These are phyloP conservation scores for Akabosia matsudoensis DNA, from an alignment of 1,140 invertebrate genomes.

Conservation along the genomic window DNA sequence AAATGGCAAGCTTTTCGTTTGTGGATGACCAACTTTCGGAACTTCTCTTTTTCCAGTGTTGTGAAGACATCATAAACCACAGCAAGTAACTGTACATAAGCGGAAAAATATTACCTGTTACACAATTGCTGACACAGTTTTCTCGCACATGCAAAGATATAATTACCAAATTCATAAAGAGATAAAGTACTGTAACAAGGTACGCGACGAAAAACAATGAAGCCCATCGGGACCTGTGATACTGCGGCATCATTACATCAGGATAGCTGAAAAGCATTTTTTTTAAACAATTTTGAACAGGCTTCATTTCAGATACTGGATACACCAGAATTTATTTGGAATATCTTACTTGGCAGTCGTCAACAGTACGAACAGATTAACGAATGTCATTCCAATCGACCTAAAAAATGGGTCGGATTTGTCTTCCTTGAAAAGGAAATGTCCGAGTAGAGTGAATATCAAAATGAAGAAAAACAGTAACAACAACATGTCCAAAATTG, in stretches of 20 bases:
- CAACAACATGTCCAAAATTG: constrained; percentile 83
- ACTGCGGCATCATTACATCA: constrained; percentile 91
- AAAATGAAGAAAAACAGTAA: constrained; percentile 81
- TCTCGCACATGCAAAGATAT: not conserved
- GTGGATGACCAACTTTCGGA: constrained; percentile 78
- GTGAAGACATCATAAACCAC: constrained; percentile 90
- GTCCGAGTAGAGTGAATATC: constrained; percentile 77
- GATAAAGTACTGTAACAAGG: constrained; percentile 77
- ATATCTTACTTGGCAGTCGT: constrained; percentile 84
- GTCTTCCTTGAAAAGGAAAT: constrained; percentile 70
- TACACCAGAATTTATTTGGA: constrained; percentile 3
- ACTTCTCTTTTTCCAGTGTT: constrained; percentile 80
- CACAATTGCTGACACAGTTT: constrained; percentile 23
- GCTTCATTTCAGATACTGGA: not conserved
- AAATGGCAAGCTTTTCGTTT: constrained; percentile 76
- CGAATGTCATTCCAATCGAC: constrained; percentile 76
- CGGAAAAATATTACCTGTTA: not conserved
- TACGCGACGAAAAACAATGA: constrained; percentile 85
- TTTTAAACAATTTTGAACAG: constrained; percentile 37
- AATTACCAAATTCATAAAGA: constrained; percentile 82
- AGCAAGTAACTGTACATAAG: constrained; percentile 68
- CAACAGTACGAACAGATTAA: constrained; percentile 82
- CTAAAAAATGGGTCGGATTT: constrained; percentile 72
- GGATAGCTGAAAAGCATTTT: constrained; percentile 77
- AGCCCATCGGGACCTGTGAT: constrained; percentile 69